Percentiles rank a stretch among this genome's conserved stretches.
These are phyloP conservation scores for Lymantria monacha DNA, from an alignment of 2,888 invertebrate species.

Conservation along the genomic window DNA sequence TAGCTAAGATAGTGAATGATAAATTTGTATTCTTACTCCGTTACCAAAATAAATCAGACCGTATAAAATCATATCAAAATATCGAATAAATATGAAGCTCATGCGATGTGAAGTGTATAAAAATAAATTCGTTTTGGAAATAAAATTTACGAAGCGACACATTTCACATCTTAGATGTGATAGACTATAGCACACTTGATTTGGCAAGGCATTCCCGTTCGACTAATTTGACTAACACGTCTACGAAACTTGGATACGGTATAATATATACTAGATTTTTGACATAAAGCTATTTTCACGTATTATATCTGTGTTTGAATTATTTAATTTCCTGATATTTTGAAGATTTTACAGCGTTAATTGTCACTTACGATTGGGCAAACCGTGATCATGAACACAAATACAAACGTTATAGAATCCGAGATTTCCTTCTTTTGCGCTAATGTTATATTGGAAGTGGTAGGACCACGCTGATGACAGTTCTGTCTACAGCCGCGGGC, in stretches of 20 bases:
- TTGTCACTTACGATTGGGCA: not conserved
- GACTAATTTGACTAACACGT: constrained; percentile 54
- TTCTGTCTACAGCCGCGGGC: too few relatives aligned
- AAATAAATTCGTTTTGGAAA: constrained; percentile 23
- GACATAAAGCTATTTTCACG: not conserved
- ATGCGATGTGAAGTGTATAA: constrained; percentile 17
- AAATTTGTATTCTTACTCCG: too few relatives aligned
- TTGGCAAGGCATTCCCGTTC: constrained; percentile 54
- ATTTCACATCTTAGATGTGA: constrained; percentile 12
- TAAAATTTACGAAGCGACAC: constrained; percentile 24
- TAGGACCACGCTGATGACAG: too few relatives aligned
- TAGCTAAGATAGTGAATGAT: too few relatives aligned
- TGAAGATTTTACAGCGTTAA: not conserved
- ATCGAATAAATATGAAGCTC: constrained; percentile 38
- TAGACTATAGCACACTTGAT: constrained; percentile 46
- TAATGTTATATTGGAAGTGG: too few relatives aligned
- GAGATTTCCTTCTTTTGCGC: too few relatives aligned
- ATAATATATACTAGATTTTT: not conserved
- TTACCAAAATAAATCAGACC: too few relatives aligned
- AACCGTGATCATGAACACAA: too few relatives aligned
- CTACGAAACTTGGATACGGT: constrained; percentile 11
- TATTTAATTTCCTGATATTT: not conserved
- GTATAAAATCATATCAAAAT: constrained; percentile 29
- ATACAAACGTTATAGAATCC: too few relatives aligned
- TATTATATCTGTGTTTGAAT: not conserved